Conservation (phyloP, 2,797 vertebrate genomes). For the Paratrypauchen microcephalus region DNA sequence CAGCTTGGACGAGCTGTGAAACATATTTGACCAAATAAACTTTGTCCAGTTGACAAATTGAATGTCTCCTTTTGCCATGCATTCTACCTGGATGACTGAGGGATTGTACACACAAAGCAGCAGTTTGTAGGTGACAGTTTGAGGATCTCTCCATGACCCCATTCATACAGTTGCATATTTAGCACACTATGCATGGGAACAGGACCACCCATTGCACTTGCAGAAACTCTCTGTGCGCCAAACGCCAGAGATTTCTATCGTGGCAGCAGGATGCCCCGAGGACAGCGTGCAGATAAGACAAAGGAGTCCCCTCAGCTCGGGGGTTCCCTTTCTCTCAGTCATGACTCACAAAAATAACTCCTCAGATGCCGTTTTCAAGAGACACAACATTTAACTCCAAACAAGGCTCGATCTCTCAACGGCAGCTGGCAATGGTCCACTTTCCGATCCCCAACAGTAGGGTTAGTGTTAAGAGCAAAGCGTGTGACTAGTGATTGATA, state of each 20-base stretch:
- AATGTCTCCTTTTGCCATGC: too few relatives aligned
- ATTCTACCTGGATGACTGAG: too few relatives aligned
- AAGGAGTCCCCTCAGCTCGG: conserved; percentile 39
- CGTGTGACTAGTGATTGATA: conserved; percentile 19
- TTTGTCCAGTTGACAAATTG: too few relatives aligned
- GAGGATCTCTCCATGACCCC: conserved; percentile 11
- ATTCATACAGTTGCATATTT: conserved; percentile 4
- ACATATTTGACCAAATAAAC: too few relatives aligned
- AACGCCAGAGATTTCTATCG: not conserved
- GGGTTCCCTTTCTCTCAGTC: conserved; percentile 37
- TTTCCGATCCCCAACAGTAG: conserved; percentile 39
- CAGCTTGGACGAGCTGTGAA: too few relatives aligned
- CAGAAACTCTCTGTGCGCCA: conserved; percentile 18
- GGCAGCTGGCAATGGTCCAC: conserved; percentile 7
- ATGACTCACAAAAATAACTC: conserved; percentile 30
- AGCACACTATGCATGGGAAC: conserved; percentile 3
- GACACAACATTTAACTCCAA: conserved; percentile 14
- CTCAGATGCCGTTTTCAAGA: conserved; percentile 37
- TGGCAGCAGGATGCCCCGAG: conserved; percentile 16
- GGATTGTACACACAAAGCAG: too few relatives aligned
- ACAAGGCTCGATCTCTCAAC: conserved; percentile 20
- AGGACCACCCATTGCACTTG: conserved; percentile 33
- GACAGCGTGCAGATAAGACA: conserved; percentile 32
- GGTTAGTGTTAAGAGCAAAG: conserved; percentile 41
- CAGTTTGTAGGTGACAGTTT: not conserved